phyloP scores from a whole-genome alignment of 2,888 invertebrate genomes.

The Papilio demoleus region DNA sequence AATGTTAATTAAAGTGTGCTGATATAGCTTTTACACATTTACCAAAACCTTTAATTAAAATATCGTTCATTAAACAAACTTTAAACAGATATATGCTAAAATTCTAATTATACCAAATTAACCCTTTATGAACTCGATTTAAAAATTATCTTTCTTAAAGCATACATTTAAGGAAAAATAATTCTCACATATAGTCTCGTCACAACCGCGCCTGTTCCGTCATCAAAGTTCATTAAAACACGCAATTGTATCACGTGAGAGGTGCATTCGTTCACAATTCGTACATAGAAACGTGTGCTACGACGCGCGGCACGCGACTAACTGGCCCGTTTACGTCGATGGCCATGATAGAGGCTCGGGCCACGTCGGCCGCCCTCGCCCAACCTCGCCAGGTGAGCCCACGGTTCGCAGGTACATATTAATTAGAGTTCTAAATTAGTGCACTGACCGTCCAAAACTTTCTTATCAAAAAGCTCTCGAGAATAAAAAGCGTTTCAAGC shows the following conservation, averaged over 20 bases:
- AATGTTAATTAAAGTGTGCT: no score
- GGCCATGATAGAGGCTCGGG: slow-evolving; percentile 45
- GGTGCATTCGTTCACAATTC: slow-evolving; percentile 52
- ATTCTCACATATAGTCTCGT: slow-evolving; percentile 25
- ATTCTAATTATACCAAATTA: no score
- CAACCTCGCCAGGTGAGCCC: slow-evolving; percentile 56
- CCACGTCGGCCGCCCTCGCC: slow-evolving; percentile 51
- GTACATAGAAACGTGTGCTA: slow-evolving; percentile 44
- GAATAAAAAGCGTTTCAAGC: slow-evolving; percentile 55
- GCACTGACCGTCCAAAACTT: slow-evolving; percentile 56
- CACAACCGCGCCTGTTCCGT: slow-evolving; percentile 22
- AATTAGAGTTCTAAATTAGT: slow-evolving; percentile 76
- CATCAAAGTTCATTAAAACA: slow-evolving; percentile 29
- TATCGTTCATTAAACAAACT: slow-evolving; percentile 3
- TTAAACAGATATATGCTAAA: no score
- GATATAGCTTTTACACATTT: no score
- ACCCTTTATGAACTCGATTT: background rate
- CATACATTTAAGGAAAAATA: background rate
- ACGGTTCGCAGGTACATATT: slow-evolving; percentile 61
- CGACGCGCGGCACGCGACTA: slow-evolving; percentile 64
- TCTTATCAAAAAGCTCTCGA: slow-evolving; percentile 49
- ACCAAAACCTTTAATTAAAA: no score
- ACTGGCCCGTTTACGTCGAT: slow-evolving; percentile 56
- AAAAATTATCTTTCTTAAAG: slow-evolving; percentile 11
- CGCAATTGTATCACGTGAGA: slow-evolving; percentile 54